A percentile compares a stretch with the other conserved stretches of the same genome.
Conservation (phyloP, 2,888 invertebrate species). For the Trichogramma evanescens region DNA sequence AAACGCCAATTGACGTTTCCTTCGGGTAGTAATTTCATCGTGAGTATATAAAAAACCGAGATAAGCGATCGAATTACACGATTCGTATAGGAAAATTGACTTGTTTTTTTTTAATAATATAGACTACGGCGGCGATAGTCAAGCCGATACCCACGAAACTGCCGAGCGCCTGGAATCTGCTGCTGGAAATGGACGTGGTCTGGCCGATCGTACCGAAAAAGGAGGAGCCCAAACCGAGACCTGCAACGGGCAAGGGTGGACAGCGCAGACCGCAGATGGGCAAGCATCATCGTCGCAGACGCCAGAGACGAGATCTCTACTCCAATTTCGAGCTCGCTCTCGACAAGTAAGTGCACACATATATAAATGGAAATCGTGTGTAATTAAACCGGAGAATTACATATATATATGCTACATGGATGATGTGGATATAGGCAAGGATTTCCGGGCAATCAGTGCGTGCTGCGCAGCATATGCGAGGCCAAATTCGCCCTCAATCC, state of each 20-base stretch:
- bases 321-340: slow-evolving; percentile 47
- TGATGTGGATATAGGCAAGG: slow-evolving; percentile 49
- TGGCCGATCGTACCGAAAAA: slow-evolving; percentile 44
- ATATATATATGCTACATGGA: no score
- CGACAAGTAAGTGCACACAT: slow-evolving; percentile 41
- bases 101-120: slow-evolving; percentile 15
- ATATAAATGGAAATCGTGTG: no score
- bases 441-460: slow-evolving; percentile 58
- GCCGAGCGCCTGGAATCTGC: slow-evolving; percentile 55
- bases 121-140: slow-evolving; percentile 55
- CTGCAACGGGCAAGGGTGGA: not conserved
- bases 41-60: slow-evolving; percentile 26
- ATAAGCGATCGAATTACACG: not conserved
- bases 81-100: not conserved
- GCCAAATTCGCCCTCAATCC: slow-evolving; percentile 53
- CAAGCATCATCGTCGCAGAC: slow-evolving; percentile 32
- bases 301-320: slow-evolving; percentile 51
- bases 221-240: not conserved
- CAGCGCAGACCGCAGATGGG: not conserved
- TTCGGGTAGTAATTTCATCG: slow-evolving; percentile 47
- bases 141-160: slow-evolving; percentile 54
- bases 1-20: slow-evolving; percentile 41
- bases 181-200: slow-evolving; percentile 55
- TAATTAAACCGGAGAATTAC: no score
- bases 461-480: slow-evolving; percentile 65